These are phyloP conservation scores for Cataglyphis albicans DNA, from an alignment of 2,888 invertebrate genomes.

Conservation along the genomic window DNA sequence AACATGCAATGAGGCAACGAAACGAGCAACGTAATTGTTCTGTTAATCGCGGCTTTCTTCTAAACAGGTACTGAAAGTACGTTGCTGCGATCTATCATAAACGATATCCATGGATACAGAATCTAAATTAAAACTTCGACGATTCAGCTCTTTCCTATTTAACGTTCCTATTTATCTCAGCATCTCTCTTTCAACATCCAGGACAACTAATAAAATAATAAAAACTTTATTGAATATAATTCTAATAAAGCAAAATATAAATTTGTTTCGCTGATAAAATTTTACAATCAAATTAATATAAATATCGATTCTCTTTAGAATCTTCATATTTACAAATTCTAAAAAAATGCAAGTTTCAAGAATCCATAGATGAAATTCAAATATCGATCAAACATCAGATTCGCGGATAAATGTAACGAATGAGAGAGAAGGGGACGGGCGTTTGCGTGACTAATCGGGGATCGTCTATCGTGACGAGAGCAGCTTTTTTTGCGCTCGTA, in stretches of 20 bases:
- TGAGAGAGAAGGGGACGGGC: neutral
- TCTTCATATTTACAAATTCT: neutral
- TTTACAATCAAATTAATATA: neutral
- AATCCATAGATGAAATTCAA: neutral
- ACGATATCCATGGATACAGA: neutral
- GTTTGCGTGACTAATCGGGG: constrained; percentile 23
- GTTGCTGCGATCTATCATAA: neutral
- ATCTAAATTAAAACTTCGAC: constrained; percentile 4
- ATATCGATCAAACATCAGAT: neutral
- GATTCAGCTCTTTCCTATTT: neutral
- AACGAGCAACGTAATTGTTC: constrained; percentile 30
- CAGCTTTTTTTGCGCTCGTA: constrained; percentile 2
- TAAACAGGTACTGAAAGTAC: neutral
- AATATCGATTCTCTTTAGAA: neutral
- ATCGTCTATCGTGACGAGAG: constrained; percentile 31
- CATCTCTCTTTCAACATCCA: neutral
- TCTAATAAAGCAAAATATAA: neutral
- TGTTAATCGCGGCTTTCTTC: constrained; percentile 34
- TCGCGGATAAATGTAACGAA: neutral
- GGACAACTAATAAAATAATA: neutral
- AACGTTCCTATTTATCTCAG: too few species aligned
- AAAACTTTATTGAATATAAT: neutral
- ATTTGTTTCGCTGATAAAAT: neutral
- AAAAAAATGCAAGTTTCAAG: neutral
- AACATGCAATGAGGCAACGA: constrained; percentile 55